Percentiles rank a stretch among this genome's conserved stretches.
phyloP scores from a whole-genome alignment of 2,797 vertebrate genomes.

The Hipposideros larvatus region DNA sequence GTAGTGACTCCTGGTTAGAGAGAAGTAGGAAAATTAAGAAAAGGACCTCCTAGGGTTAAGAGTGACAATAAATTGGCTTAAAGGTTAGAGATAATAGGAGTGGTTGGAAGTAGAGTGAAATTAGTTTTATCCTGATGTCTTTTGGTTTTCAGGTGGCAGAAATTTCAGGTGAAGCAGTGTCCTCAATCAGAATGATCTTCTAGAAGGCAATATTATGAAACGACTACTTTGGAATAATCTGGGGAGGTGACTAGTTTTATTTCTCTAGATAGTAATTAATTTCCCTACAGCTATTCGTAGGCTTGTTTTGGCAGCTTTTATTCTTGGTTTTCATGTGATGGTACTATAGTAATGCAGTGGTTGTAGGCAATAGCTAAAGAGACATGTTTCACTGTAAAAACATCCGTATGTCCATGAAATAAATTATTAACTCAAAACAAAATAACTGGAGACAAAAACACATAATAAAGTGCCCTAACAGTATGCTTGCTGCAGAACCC shows the following conservation, averaged over 20 bases:
- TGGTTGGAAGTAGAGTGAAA: not conserved
- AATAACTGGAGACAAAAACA: constrained; percentile 48
- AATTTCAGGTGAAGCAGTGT: constrained; percentile 2
- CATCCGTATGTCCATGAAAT: not conserved
- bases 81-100: not conserved
- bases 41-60: constrained; percentile 27
- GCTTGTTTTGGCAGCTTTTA: constrained; percentile 9
- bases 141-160: constrained; percentile 42
- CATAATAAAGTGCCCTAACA: not conserved
- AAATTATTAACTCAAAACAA: constrained; percentile 51
- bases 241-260: not conserved
- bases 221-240: not conserved
- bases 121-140: not conserved
- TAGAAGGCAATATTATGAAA: constrained; percentile 37
- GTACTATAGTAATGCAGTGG: not conserved
- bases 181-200: not conserved
- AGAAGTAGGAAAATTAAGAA: constrained; percentile 39
- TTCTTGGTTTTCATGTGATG: not conserved
- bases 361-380: not conserved
- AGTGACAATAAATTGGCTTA: constrained; percentile 4
- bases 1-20: not conserved
- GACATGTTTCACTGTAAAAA: not conserved
- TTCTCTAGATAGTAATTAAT: constrained; percentile 37
- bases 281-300: not conserved
- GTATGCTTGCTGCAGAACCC: not conserved